A percentile compares a stretch with the other conserved stretches of the same genome.
phyloP scores from a whole-genome alignment of 2,797 vertebrate genomes.

The Glossophaga mutica region DNA sequence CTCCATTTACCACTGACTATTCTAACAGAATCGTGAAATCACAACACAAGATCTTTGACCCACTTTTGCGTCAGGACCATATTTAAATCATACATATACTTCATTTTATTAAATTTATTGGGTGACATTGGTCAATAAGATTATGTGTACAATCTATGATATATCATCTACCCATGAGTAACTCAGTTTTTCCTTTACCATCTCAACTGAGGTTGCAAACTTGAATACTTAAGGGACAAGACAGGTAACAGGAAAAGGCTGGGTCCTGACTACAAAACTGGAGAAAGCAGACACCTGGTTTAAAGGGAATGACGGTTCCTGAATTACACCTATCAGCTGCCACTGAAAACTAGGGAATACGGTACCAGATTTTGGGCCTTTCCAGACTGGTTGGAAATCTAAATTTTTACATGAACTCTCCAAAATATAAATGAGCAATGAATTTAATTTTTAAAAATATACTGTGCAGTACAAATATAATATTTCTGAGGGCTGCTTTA shows the following conservation, averaged over 20 bases:
- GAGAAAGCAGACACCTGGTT: background rate
- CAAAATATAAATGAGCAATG: background rate
- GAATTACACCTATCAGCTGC: background rate
- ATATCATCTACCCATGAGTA: background rate
- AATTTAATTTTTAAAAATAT: background rate
- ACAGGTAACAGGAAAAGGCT: background rate
- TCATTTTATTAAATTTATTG: background rate
- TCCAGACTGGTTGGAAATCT: background rate
- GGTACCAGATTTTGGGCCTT: background rate
- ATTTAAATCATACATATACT: background rate
- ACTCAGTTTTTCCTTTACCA: background rate
- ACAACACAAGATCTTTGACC: background rate
- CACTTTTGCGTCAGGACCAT: background rate
- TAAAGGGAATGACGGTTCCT: background rate
- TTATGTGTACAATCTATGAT: background rate
- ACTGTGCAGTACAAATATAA: background rate
- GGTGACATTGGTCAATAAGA: background rate
- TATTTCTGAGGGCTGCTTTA: background rate
- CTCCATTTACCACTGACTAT: background rate
- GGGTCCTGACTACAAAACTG: background rate
- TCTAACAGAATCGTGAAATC: background rate
- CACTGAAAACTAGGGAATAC: background rate
- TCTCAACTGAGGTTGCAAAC: background rate
- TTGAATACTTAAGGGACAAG: background rate
- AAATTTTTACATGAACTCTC: background rate